These are phyloP conservation scores for Aleiodes testaceus DNA, from an alignment of 2,888 invertebrate species.

Conservation along the genomic window DNA sequence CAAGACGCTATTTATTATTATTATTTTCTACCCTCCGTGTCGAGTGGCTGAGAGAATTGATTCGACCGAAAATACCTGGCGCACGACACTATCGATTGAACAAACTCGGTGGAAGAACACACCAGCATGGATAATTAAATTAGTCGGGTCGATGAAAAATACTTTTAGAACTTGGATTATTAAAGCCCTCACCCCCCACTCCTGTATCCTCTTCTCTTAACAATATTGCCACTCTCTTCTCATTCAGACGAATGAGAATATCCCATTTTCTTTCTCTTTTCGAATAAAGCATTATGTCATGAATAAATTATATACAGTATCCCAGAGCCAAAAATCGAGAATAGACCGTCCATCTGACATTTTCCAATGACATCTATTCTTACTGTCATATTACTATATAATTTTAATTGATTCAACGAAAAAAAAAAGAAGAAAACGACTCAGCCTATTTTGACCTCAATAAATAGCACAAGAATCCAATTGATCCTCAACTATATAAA, in stretches of 20 bases:
- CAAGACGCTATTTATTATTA: conserved; percentile 14
- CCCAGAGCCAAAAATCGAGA: conserved; percentile 14
- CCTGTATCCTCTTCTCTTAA: conserved; percentile 11
- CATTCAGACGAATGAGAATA: conserved; percentile 10
- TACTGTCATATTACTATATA: neutral
- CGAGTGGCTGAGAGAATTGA: conserved; percentile 8
- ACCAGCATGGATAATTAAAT: conserved; percentile 43
- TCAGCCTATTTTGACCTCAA: neutral
- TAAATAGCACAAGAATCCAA: neutral
- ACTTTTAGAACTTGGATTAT: conserved; percentile 43
- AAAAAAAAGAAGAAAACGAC: neutral
- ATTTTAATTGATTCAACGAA: neutral
- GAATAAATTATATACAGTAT: conserved; percentile 22
- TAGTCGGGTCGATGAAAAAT: conserved; percentile 43
- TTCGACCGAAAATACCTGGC: conserved; percentile 36
- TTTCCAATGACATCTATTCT: conserved; percentile 12
- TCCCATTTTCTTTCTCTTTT: conserved; percentile 1
- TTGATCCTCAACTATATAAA: neutral
- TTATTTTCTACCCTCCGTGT: conserved; percentile 3
- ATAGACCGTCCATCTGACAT: conserved; percentile 21
- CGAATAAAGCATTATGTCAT: neutral
- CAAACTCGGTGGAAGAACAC: conserved; percentile 39
- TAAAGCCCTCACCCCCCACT: neutral
- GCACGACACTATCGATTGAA: conserved; percentile 37
- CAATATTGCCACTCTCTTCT: conserved; percentile 19